Percentiles rank a stretch among this genome's conserved stretches.
Evolutionary conservation across 2,888 invertebrate species (phyloP).

Genomic region (Epinotia ramella): DNA sequence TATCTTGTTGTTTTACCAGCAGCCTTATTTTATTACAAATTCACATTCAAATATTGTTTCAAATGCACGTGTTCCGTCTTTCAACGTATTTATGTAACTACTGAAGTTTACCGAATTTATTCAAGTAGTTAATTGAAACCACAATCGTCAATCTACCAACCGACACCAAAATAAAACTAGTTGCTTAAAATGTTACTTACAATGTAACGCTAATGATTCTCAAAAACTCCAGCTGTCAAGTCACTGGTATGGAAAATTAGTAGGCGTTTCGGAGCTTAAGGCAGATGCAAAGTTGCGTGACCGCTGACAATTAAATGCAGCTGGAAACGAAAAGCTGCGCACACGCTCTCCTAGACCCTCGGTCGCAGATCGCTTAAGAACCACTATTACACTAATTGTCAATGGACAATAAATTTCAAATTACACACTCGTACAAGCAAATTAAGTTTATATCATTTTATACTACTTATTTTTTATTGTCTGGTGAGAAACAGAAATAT

Average conservation of each 20-base stretch:
- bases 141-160: neutral
- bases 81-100: neutral
- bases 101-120: neutral
- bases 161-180: neutral
- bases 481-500: neutral
- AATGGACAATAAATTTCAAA: conserved; percentile 24
- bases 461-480: neutral
- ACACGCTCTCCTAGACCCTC: conserved; percentile 34
- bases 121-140: neutral
- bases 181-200: conserved; percentile 16
- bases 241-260: conserved; percentile 43
- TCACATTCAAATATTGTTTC: neutral
- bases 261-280: conserved; percentile 43
- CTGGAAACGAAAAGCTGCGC: conserved; percentile 43
- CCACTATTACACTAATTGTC: conserved; percentile 34
- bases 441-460: neutral
- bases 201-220: conserved; percentile 32
- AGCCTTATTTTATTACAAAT: conserved; percentile 4
- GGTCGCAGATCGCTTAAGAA: conserved; percentile 31
- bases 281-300: conserved; percentile 45
- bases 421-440: neutral
- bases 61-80: neutral
- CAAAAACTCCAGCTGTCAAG: conserved; percentile 37
- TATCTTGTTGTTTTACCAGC: neutral
- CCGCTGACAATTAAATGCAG: conserved; percentile 43